phyloP scores from a whole-genome alignment of 1,140 invertebrate genomes.

The Anastatus disparis region DNA sequence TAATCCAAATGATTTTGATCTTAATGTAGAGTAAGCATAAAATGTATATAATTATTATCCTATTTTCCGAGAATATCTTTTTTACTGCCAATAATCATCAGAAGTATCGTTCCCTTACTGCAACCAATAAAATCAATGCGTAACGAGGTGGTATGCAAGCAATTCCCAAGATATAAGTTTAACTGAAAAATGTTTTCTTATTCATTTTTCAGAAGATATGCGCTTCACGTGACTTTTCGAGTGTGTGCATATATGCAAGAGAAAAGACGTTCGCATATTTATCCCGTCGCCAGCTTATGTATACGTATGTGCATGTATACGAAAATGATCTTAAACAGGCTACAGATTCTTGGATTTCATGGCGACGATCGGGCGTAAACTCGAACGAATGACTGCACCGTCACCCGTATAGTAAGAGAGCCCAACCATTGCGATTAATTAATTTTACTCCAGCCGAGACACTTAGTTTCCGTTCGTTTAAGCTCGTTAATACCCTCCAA shows the following conservation, averaged over 20 bases:
- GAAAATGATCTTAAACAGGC: constrained; percentile 35
- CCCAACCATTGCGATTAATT: constrained; percentile 67
- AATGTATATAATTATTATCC: constrained; percentile 28
- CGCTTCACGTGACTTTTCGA: no score
- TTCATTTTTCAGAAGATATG: no score
- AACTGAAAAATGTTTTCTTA: no score
- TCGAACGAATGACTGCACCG: constrained; percentile 53
- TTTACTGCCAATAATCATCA: constrained; percentile 33
- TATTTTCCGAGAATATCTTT: constrained; percentile 37
- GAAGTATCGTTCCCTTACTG: constrained; percentile 23
- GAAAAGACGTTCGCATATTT: constrained; percentile 24
- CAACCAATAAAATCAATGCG: constrained; percentile 36
- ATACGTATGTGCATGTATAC: no score
- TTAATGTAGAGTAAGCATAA: constrained; percentile 21
- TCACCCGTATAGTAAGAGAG: no score
- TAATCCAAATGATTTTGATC: constrained; percentile 27
- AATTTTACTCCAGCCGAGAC: constrained; percentile 67
- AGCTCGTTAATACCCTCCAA: constrained; percentile 62
- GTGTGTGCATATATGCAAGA: no score
- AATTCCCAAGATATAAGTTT: no score
- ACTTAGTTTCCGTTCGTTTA: constrained; percentile 68
- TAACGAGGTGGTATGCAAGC: constrained; percentile 37
- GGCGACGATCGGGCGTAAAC: constrained; percentile 55
- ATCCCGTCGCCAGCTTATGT: constrained; percentile 26
- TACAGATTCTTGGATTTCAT: constrained; percentile 42